Evolutionary conservation across 2,888 invertebrate species (phyloP), one percentile per base, ranked within the genome.

Genomic region (Baccha elongata): DNA sequence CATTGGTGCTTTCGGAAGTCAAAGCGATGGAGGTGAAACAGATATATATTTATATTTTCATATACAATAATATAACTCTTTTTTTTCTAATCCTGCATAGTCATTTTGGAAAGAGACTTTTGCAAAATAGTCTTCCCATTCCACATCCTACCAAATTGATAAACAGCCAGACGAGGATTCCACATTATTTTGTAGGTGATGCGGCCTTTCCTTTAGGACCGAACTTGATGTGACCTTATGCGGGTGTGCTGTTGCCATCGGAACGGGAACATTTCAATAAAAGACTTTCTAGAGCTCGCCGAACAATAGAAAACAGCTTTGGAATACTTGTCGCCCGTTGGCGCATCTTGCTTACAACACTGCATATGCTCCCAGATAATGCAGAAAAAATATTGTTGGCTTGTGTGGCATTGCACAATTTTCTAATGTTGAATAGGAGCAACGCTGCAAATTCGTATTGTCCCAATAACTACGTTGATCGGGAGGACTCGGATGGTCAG

Each of bases 391-490:
- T 81, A 11, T 52, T 75, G 0, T 23, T 69, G 13, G 65, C 68
- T 35, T 67, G 53, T 40, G 21, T 74, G 15, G 64, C 50, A 2
- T 19, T 81, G n/a, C 74, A 85, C 23, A 83, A 74, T 68, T 85
- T 68, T 23, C 19, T 78, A 32, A 78, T 65, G 65, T 7, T 60
- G 1, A 69, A 68, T 13, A 50, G 11, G 1, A 4, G 21, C 2
- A n/a, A 21, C 8, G 2, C 1, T 15, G 10, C 15, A 8, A 13
- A 2, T 3, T 3, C 1, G 1, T 69, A 76, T 40, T 69, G 64
- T 26, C 69, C 76, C 4, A 23, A 3, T 15, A 52, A 44, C n/a
- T n/a, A n/a, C n/a, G n/a, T n/a, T n/a, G n/a, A n/a, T n/a, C n/a
- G n/a, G n/a, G n/a, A n/a, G n/a, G 68, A 52, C 21, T 26, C 60